Conservation (phyloP, 2,797 vertebrate genomes). For the Microtus agrestis region DNA sequence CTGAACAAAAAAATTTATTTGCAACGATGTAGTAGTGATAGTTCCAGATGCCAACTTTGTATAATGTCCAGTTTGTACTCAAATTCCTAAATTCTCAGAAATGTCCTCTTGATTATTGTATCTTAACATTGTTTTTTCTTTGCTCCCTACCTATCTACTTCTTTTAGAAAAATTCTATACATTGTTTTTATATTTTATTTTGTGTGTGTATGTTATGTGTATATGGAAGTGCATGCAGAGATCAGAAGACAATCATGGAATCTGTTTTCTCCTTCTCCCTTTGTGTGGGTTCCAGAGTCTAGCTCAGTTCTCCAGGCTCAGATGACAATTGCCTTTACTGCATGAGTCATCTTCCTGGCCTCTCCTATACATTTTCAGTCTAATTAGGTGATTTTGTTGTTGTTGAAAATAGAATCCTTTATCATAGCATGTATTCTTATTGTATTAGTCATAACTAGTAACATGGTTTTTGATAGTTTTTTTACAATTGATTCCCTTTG, state of each 20-base stretch:
- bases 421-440: not conserved
- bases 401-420: constrained; percentile 35
- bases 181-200: not conserved
- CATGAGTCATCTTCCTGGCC: not conserved
- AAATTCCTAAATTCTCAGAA: constrained; percentile 37
- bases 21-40: not conserved
- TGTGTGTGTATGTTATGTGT: not conserved
- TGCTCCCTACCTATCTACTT: not conserved
- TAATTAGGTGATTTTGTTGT: constrained; percentile 38
- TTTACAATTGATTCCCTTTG: constrained; percentile 16
- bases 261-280: not conserved
- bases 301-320: not conserved
- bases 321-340: not conserved
- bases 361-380: constrained; percentile 34
- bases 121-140: not conserved
- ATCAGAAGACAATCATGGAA: not conserved
- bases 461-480: constrained; percentile 23
- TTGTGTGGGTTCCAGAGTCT: not conserved
- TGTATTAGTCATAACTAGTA: not conserved
- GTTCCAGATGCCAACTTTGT: not conserved
- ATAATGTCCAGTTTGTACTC: not conserved
- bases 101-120: not conserved
- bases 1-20: constrained; percentile 22
- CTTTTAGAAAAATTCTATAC: constrained; percentile 7
- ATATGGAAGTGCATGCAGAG: not conserved